Conservation (phyloP, 2,113 vertebrate species). For the Cheirogaleus medius region DNA sequence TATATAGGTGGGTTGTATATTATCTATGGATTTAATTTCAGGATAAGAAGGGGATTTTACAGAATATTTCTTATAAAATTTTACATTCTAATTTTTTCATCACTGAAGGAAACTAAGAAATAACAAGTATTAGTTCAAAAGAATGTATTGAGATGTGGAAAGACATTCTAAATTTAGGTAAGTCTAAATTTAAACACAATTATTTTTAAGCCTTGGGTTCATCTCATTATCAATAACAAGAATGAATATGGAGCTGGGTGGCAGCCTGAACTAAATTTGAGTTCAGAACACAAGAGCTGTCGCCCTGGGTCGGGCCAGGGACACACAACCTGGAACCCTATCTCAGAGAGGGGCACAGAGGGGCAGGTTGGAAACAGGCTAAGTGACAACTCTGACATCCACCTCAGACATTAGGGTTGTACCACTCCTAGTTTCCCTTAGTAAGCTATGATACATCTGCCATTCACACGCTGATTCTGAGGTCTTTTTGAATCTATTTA, state of each 20-base stretch:
- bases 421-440: not conserved
- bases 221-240: not conserved
- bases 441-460: not conserved
- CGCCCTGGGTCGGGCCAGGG: not conserved
- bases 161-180: constrained; percentile 23
- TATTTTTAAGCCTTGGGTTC: constrained; percentile 6
- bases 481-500: not conserved
- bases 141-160: not conserved
- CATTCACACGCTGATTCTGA: not conserved
- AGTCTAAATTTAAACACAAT: constrained; percentile 43
- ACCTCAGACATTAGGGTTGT: not conserved
- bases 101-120: constrained; percentile 13
- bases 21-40: not conserved
- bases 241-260: not conserved
- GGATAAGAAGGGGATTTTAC: not conserved
- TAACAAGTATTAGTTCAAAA: constrained; percentile 23
- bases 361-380: not conserved
- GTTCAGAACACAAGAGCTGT: constrained; percentile 1
- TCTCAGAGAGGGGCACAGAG: not conserved
- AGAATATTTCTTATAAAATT: constrained; percentile 36
- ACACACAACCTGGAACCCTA: not conserved
- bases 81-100: constrained; percentile 15
- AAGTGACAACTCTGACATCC: not conserved
- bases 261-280: not conserved
- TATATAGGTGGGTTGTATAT: not conserved